Percentiles rank a stretch among this genome's conserved stretches.
phyloP scores from a whole-genome alignment of 2,797 vertebrate genomes.

The Meda fulgida region DNA sequence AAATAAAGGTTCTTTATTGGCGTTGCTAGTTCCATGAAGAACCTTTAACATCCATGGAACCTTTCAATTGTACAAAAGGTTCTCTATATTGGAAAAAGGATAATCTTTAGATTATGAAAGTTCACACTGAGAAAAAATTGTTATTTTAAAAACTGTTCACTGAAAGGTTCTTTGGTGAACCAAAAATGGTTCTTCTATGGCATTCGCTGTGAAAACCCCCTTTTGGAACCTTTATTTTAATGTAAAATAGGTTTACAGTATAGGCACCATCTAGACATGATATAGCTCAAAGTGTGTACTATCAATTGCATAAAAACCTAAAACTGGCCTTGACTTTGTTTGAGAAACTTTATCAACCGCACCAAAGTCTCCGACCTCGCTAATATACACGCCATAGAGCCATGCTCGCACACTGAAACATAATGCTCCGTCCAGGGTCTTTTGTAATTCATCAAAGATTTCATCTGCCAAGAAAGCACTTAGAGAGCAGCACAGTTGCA shows the following conservation, averaged over 20 bases:
- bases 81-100: too few species aligned
- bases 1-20: background rate
- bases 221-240: too few species aligned
- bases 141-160: too few species aligned
- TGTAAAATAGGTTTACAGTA: background rate
- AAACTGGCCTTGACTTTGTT: constrained; percentile 30
- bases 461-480: constrained; percentile 77
- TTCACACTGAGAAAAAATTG: too few species aligned
- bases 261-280: background rate
- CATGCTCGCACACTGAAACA: constrained; percentile 51
- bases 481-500: constrained; percentile 67
- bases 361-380: constrained; percentile 17
- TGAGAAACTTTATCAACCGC: constrained; percentile 22
- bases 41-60: background rate
- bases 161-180: too few species aligned
- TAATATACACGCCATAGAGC: constrained; percentile 18
- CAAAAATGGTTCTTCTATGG: too few species aligned
- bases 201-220: too few species aligned
- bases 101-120: too few species aligned
- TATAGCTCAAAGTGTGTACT: background rate
- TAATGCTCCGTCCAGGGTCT: constrained; percentile 45
- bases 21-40: background rate
- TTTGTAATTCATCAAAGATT: constrained; percentile 58
- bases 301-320: background rate
- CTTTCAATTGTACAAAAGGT: too few species aligned